Conservation (phyloP, 2,888 invertebrate species). For the Busseola fusca region DNA sequence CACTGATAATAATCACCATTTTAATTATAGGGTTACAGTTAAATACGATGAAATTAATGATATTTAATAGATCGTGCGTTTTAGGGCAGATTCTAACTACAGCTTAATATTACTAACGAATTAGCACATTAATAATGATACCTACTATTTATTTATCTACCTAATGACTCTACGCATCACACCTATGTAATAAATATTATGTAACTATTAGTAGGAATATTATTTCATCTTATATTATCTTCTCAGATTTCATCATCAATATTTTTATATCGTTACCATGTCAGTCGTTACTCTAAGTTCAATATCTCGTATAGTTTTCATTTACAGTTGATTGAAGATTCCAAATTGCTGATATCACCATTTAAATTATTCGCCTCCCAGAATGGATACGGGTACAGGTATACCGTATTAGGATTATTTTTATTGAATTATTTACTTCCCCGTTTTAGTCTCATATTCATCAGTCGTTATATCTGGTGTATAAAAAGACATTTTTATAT, state of each 20-base stretch:
- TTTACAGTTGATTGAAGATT: conserved; percentile 40
- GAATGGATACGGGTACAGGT: conserved; percentile 34
- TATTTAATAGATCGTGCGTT: conserved; percentile 66
- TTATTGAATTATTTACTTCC: conserved; percentile 64
- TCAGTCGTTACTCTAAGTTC: conserved; percentile 63
- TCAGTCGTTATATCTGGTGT: conserved; percentile 72
- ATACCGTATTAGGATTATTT: conserved; percentile 49
- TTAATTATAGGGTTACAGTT: conserved; percentile 68
- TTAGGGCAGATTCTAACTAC: conserved; percentile 68
- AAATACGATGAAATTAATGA: conserved; percentile 62
- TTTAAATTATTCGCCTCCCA: conserved; percentile 31
- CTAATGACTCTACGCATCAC: conserved; percentile 70
- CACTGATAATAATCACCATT: conserved; percentile 73
- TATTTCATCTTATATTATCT: conserved; percentile 58
- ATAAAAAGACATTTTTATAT: conserved; percentile 65
- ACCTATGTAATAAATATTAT: conserved; percentile 65
- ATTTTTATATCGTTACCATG: conserved; percentile 61
- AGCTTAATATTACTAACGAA: conserved; percentile 62
- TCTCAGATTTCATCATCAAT: conserved; percentile 55
- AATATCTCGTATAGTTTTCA: conserved; percentile 44
- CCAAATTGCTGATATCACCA: conserved; percentile 42
- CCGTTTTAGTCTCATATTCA: conserved; percentile 73
- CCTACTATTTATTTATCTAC: conserved; percentile 59
- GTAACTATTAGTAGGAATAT: conserved; percentile 74
- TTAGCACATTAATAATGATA: conserved; percentile 75